Conservation (phyloP, 1,140 invertebrate genomes). For the Littorina saxatilis region DNA sequence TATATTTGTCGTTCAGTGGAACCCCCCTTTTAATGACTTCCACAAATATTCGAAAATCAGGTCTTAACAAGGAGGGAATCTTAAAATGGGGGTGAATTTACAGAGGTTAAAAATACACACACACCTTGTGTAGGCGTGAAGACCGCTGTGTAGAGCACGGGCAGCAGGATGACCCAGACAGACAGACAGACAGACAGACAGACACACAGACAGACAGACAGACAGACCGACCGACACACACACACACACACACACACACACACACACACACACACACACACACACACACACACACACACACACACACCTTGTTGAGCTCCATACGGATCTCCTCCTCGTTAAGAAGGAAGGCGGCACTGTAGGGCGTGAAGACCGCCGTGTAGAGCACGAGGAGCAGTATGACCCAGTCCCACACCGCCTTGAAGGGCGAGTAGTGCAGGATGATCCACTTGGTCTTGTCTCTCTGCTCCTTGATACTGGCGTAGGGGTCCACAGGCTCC, state of each 20-base stretch:
- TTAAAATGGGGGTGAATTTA: no score
- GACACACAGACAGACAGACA: background rate
- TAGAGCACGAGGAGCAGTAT: slow-evolving; percentile 97
- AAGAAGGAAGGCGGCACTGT: slow-evolving; percentile 97
- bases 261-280: background rate
- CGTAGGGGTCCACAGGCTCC: slow-evolving; percentile 36
- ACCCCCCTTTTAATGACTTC: no score
- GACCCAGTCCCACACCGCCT: slow-evolving; percentile 99
- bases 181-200: slow-evolving; percentile 79
- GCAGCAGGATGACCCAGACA: slow-evolving; percentile 98
- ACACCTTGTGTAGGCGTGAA: no score
- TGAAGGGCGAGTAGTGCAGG: slow-evolving; percentile 98
- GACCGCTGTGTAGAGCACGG: slow-evolving; percentile 99
- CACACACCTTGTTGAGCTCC: slow-evolving; percentile 65
- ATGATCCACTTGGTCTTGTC: slow-evolving; percentile 82
- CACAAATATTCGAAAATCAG: no score
- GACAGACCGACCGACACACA: no score
- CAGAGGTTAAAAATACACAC: no score
- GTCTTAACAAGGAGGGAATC: no score
- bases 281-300: slow-evolving; percentile 12
- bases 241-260: background rate
- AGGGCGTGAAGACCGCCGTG: slow-evolving; percentile 99
- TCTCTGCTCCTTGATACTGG: slow-evolving; percentile 51
- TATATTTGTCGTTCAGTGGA: no score
- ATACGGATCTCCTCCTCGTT: slow-evolving; percentile 82